phyloP scores from a whole-genome alignment of 2,113 vertebrate genomes.

The Axis porcinus region DNA sequence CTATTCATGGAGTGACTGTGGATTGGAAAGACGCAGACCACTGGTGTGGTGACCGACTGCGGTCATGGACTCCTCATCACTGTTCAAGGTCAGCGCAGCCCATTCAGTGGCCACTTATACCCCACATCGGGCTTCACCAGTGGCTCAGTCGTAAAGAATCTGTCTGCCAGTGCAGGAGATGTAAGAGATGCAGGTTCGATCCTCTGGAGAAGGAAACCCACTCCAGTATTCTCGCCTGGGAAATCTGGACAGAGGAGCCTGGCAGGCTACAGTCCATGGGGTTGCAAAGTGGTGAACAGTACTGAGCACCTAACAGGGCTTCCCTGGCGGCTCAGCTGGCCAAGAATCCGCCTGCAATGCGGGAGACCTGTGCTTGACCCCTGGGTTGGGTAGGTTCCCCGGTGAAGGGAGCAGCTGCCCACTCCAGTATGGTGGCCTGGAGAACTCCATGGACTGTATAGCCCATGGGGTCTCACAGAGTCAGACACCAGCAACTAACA shows the following conservation, averaged over 20 bases:
- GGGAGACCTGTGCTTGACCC: background rate
- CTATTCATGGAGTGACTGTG: background rate
- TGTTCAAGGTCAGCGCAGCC: background rate
- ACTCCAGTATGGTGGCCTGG: background rate
- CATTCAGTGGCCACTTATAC: background rate
- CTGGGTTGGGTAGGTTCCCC: background rate
- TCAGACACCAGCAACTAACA: background rate
- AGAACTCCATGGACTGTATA: background rate
- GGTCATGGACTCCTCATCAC: background rate
- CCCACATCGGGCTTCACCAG: background rate
- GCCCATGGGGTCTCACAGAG: background rate
- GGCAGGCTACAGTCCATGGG: background rate
- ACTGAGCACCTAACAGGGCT: background rate
- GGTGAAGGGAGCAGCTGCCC: background rate
- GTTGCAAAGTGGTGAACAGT: background rate
- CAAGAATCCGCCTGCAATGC: background rate
- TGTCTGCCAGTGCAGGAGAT: background rate
- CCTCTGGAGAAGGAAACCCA: background rate
- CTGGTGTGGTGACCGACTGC: background rate
- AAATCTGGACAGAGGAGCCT: background rate
- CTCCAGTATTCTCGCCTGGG: background rate
- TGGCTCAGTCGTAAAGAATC: background rate
- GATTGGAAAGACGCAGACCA: background rate
- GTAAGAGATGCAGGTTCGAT: background rate
- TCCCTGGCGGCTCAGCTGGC: background rate